These are phyloP conservation scores for Sericinus montela DNA, from an alignment of 2,888 invertebrate species.

Conservation along the genomic window DNA sequence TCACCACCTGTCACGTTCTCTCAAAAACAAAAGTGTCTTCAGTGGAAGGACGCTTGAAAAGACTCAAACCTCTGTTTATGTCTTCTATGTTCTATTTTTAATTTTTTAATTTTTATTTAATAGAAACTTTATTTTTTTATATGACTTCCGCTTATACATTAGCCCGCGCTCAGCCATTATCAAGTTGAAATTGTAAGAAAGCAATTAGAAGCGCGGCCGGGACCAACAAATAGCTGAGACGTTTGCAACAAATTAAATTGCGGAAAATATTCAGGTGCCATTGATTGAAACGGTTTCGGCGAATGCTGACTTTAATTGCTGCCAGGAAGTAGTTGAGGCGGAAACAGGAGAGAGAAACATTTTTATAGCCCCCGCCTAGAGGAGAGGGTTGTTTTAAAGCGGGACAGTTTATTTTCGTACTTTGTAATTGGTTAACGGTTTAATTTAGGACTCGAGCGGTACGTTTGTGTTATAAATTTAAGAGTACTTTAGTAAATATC, in stretches of 20 bases:
- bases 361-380: not conserved
- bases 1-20: no score
- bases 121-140: no score
- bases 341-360: not conserved
- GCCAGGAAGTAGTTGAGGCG: not conserved
- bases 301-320: constrained; percentile 10
- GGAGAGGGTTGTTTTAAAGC: not conserved
- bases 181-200: constrained; percentile 69
- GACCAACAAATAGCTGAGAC: constrained; percentile 37
- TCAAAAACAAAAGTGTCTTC: no score
- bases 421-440: constrained; percentile 6
- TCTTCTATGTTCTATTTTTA: no score
- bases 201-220: constrained; percentile 52
- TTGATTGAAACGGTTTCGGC: constrained; percentile 18
- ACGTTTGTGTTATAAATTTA: no score
- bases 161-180: constrained; percentile 43
- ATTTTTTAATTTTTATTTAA: no score
- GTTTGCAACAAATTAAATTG: constrained; percentile 36
- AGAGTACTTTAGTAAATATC: no score
- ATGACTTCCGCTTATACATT: not conserved
- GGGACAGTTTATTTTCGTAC: constrained; percentile 1
- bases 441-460: no score
- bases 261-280: constrained; percentile 31
- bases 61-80: no score
- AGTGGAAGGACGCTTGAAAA: no score